Percentiles rank a stretch among this genome's conserved stretches.
Conservation (phyloP, 1,140 invertebrate genomes). For the Lepidurus apus region DNA sequence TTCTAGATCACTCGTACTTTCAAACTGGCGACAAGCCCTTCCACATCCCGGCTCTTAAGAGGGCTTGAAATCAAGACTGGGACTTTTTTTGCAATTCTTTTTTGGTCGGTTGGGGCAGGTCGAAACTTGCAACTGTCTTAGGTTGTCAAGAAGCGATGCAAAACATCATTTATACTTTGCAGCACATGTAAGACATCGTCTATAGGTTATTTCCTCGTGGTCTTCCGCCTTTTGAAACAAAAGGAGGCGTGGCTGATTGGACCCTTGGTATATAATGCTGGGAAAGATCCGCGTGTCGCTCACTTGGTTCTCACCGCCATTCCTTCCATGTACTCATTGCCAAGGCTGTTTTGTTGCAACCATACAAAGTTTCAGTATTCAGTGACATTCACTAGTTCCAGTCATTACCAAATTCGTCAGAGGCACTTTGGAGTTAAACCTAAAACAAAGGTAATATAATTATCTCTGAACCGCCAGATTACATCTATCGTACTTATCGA, state of each 20-base stretch:
- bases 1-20: not conserved
- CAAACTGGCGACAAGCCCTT: not conserved
- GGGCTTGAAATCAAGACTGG: not conserved
- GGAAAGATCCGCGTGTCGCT: not conserved
- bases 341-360: not conserved
- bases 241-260: slow-evolving; percentile 8
- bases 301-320: slow-evolving; percentile 8
- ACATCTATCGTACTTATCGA: too few species aligned
- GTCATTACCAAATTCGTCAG: not conserved
- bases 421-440: not conserved
- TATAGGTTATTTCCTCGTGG: not conserved
- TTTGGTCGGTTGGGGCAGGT: not conserved
- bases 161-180: not conserved
- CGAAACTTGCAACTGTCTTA: not conserved
- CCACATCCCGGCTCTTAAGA: not conserved
- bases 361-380: not conserved
- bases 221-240: not conserved
- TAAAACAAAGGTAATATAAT: not conserved
- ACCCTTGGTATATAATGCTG: not conserved
- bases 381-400: not conserved
- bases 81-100: not conserved
- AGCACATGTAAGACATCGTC: not conserved
- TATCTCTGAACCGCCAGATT: not conserved
- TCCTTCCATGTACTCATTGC: not conserved
- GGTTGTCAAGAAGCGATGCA: not conserved